Evolutionary conservation across 1,140 invertebrate species (phyloP).

Genomic region (Caerostris extrusa): DNA sequence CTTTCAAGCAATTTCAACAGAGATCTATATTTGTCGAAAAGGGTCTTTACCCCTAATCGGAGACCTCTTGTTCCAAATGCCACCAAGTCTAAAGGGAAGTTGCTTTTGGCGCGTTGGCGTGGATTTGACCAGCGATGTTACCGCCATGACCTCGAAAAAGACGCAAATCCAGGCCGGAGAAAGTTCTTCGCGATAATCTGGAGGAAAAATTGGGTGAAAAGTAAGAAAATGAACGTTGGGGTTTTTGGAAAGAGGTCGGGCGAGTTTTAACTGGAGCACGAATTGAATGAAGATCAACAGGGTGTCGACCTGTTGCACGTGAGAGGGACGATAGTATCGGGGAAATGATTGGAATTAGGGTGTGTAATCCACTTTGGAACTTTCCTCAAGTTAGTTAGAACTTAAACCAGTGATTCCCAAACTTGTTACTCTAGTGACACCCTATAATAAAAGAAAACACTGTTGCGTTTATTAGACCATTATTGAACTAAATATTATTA

Average conservation of each 20-base stretch:
- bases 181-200: slow-evolving; percentile 21
- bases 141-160: slow-evolving; percentile 7
- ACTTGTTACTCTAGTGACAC: no score
- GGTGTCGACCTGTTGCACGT: slow-evolving; percentile 36
- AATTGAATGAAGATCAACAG: background rate
- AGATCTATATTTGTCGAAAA: background rate
- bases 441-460: no score
- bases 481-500: no score
- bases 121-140: background rate
- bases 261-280: background rate
- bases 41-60: background rate
- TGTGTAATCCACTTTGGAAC: background rate
- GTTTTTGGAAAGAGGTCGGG: slow-evolving; percentile 23
- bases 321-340: background rate
- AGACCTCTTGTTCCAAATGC: background rate
- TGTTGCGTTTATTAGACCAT: no score
- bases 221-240: background rate
- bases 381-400: background rate
- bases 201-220: slow-evolving; percentile 20
- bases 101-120: background rate
- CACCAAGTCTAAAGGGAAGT: slow-evolving; percentile 3
- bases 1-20: background rate
- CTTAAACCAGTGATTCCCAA: no score
- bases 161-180: background rate
- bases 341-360: background rate